These are phyloP conservation scores for Rhopalosiphum nymphaeae DNA, from an alignment of 2,888 invertebrate species.

Conservation along the genomic window DNA sequence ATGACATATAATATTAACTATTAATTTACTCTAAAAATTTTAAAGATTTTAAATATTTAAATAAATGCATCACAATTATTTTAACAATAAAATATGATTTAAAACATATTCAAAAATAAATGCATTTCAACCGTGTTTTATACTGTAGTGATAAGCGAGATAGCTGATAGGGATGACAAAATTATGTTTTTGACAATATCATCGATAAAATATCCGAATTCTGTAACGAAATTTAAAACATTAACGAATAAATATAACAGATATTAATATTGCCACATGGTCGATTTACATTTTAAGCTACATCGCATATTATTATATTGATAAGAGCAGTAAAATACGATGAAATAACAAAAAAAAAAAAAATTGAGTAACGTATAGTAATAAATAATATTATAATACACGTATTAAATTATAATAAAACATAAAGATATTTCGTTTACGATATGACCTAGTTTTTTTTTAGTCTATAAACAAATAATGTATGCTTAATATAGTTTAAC, in stretches of 20 bases:
- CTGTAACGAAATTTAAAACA: not conserved
- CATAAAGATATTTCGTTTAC: not conserved
- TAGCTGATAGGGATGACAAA: not conserved
- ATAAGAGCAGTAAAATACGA: not conserved
- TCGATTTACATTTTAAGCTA: not conserved
- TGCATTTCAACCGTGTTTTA: not conserved
- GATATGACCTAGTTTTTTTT: conserved; percentile 26
- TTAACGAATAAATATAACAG: not conserved
- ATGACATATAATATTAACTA: not conserved
- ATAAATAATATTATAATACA: not conserved
- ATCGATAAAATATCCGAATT: not conserved
- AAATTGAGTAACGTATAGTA: not conserved
- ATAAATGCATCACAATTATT: not conserved
- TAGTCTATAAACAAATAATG: conserved; percentile 26
- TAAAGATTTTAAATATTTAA: not conserved
- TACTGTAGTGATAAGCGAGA: not conserved
- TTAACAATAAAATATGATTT: not conserved
- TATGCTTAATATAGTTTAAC: not conserved
- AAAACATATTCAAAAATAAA: not conserved
- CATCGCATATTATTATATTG: not conserved
- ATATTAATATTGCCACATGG: not conserved
- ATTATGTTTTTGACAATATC: not conserved
- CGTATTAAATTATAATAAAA: not conserved
- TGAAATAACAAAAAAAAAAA: not conserved
- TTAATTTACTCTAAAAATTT: not conserved